A percentile compares a stretch with the other conserved stretches of the same genome.
These are phyloP conservation scores for Pyrrhosoma nymphula DNA, from an alignment of 2,888 invertebrate species.

Conservation along the genomic window DNA sequence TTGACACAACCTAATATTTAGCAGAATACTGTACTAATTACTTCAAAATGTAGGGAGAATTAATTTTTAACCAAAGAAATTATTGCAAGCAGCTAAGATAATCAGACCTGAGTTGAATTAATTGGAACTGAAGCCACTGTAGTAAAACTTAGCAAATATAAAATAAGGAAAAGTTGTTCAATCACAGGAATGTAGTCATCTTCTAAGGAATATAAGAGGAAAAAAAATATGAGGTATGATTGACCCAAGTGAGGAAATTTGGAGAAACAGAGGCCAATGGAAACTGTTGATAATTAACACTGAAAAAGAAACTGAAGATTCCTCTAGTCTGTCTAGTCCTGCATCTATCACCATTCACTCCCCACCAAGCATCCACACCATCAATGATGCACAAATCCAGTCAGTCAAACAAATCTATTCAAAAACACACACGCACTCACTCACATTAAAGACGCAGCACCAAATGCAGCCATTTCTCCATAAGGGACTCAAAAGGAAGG, in stretches of 20 bases:
- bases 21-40: conserved; percentile 60
- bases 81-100: conserved; percentile 59
- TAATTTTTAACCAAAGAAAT: conserved; percentile 60
- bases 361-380: conserved; percentile 56
- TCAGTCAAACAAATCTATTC: conserved; percentile 50
- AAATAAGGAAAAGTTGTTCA: conserved; percentile 42
- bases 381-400: conserved; percentile 57
- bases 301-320: conserved; percentile 60
- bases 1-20: conserved; percentile 55
- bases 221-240: conserved; percentile 62
- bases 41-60: conserved; percentile 44
- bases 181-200: conserved; percentile 66
- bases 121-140: conserved; percentile 63
- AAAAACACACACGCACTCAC: conserved; percentile 40
- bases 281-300: conserved; percentile 61
- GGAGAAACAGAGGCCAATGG: conserved; percentile 67
- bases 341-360: conserved; percentile 36
- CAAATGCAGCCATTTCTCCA: conserved; percentile 65
- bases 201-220: conserved; percentile 65
- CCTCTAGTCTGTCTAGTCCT: conserved; percentile 54
- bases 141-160: conserved; percentile 56
- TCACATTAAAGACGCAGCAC: conserved; percentile 64
- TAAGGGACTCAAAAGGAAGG: conserved; percentile 60
- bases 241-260: conserved; percentile 65
- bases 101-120: conserved; percentile 58